Base-by-base conservation (phyloP, 2,888 invertebrate genomes). In the Listrodromus nycthemerus region DNA sequence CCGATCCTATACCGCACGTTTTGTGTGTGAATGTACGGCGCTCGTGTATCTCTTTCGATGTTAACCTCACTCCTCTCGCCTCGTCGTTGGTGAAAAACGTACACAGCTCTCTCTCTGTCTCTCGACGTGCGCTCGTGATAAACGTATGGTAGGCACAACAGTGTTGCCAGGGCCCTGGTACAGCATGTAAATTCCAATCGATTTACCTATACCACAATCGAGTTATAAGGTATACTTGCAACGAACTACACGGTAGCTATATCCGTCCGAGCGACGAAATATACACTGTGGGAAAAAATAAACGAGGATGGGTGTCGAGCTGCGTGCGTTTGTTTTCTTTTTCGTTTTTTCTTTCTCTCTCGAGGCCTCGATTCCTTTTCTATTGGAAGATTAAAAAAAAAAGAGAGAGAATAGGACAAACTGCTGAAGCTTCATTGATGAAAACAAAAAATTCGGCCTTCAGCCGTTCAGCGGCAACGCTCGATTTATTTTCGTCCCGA, bases 141-240 rank as follows among this genome's bases (percentile, higher is more conserved):
- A 61, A 61, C 61, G 61, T 61, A 61, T 27, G 61, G 13, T 30
- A 13, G 61, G 61, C 61, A 61, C 30, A 61, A 24, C 61, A 19
- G 48, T 61, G 61, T 41, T 27, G 19, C 27, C 27, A 16, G 61
- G 27, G 30, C 21, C 6, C 45, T 33, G 33, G 66, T 27, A 24
- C 55, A 16, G 30, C 30, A 80, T 73, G 80, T 63, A 75, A 79
- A 61, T 75, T 78, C 65, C 66, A 82, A 82, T 82, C 82, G 75
- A 80, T 80, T 80, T 79, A 66, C 71, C 70, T 79, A 63, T n/a
- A 80, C 70, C 55, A 76, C 83, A 78, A 79, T 83, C 75, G 70
- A 71, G 71, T 83, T 83, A 67, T 70, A 41, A 76, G 71, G 55
- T 65, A 21, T 58, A 66, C 76, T 58, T 41, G 37, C 33, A 48